A percentile compares a stretch with the other conserved stretches of the same genome.
These are phyloP conservation scores for Intellagama lesueurii DNA, from an alignment of 2,797 vertebrate species.

Conservation along the genomic window DNA sequence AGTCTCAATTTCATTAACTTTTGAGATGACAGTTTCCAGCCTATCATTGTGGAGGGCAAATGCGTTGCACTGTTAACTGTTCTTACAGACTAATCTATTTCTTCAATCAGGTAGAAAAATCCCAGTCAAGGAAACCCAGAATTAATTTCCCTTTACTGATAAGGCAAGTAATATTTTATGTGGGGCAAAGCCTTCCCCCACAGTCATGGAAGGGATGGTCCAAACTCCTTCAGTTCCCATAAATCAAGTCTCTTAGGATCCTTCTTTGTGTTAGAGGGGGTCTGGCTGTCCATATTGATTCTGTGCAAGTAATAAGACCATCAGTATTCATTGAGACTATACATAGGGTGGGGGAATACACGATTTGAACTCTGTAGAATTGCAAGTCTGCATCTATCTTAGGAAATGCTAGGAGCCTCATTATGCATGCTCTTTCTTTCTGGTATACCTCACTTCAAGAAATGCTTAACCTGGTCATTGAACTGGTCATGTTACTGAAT, in stretches of 20 bases:
- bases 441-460: neutral
- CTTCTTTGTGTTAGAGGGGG: constrained; percentile 3
- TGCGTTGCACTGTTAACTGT: constrained; percentile 65
- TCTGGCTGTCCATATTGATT: neutral
- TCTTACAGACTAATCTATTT: constrained; percentile 68
- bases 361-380: neutral
- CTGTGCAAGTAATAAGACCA: constrained; percentile 33
- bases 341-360: neutral
- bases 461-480: neutral
- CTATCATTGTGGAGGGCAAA: constrained; percentile 61
- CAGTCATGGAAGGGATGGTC: constrained; percentile 30
- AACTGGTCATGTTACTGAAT: neutral
- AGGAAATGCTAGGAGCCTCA: constrained; percentile 5
- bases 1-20: constrained; percentile 71
- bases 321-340: constrained; percentile 9
- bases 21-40: constrained; percentile 58
- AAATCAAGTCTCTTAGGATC: neutral
- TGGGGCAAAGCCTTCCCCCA: constrained; percentile 36
- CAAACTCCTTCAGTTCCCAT: constrained; percentile 44
- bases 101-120: constrained; percentile 68
- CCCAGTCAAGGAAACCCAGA: constrained; percentile 58
- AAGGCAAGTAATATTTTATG: constrained; percentile 34
- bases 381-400: neutral
- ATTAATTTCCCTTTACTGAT: constrained; percentile 69
- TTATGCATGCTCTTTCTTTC: neutral